Evolutionary conservation across 2,113 vertebrate genomes (phyloP), one percentile per base, ranked within the genome.

Genomic region (Myocastor coypus): DNA sequence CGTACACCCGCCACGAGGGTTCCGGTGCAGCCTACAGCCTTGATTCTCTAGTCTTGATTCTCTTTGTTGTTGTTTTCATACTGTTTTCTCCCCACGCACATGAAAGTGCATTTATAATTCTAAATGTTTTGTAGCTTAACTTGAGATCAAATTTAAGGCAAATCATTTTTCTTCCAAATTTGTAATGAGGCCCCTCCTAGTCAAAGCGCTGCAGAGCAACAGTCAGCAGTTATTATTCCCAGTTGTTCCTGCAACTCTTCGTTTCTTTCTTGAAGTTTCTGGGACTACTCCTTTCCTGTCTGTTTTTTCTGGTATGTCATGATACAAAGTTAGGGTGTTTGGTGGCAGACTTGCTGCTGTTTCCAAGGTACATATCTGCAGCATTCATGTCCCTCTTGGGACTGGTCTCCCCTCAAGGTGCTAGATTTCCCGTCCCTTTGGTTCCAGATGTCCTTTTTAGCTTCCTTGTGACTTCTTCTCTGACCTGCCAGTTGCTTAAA

Each of bases 101-200:
- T 59, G 61, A 26, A 83, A 77, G 85, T 32, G 66, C 37, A 83
- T 82, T n/a, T 13, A 20, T 55, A 69, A 82, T 93, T 85, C 61
- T 88, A 89, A 26, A 12, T 92, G 32, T 42, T 77, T 75, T 42
- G 17, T 93, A 63, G 28, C n/a, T 94, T 92, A 82, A 50, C 7
- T 57, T 40, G 3, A 14, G 24, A 83, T 91, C 12, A 6, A 63
- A 42, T 32, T 95, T 63, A 71, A 82, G 3, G 20, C 68, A 9
- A 88, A 46, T 84, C 30, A 50, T 80, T 84, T 83, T 78, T 78
- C 22, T 30, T 64, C 13, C 0, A 0, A 17, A n/a, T 84, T 42
- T 78, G 19, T 42, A 92, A 88, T n/a, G 3, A 3, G 0, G 50
- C 69, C 1, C 16, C 75, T 4, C 59, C 0, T n/a, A 84, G 24